Conservation (phyloP, 2,888 invertebrate species). For the Mesorhabditis spiculigera region DNA sequence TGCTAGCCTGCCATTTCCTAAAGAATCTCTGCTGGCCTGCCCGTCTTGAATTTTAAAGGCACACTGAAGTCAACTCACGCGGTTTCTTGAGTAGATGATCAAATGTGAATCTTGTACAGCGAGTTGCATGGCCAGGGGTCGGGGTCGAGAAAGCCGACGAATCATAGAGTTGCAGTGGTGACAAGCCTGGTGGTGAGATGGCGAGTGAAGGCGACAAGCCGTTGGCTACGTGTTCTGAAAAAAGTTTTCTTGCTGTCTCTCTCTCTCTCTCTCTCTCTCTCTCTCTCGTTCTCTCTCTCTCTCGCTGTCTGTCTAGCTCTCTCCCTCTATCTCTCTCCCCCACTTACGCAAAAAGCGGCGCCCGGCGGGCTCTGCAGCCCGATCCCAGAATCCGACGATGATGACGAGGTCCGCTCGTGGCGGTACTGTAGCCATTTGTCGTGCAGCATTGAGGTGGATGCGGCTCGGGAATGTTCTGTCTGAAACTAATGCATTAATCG, state of each 20-base stretch:
- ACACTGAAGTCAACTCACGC: too few species aligned
- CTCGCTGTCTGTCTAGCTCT: background rate
- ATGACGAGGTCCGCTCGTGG: constrained; percentile 32
- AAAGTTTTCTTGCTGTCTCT: constrained; percentile 6
- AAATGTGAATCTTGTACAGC: background rate
- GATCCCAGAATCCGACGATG: constrained; percentile 35
- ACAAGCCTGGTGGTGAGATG: constrained; percentile 51
- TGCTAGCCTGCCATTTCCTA: too few species aligned
- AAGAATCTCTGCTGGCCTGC: too few species aligned
- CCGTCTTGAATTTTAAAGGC: too few species aligned
- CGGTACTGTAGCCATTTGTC: constrained; percentile 24
- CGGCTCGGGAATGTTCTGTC: constrained; percentile 10
- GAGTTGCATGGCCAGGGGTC: background rate
- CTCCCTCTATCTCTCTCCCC: too few species aligned
- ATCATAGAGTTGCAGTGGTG: constrained; percentile 35
- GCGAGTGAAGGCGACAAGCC: constrained; percentile 15
- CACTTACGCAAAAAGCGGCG: constrained; percentile 2
- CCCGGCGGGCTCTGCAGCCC: constrained; percentile 27
- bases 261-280: constrained; percentile 9
- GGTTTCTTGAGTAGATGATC: constrained; percentile 1
- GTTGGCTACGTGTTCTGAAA: background rate
- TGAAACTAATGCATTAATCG: background rate
- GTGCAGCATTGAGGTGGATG: constrained; percentile 30
- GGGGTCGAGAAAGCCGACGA: constrained; percentile 6
- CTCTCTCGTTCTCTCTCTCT: constrained; percentile 7